Conservation (phyloP, 2,797 vertebrate genomes). For the Peromyscus melanophrys region DNA sequence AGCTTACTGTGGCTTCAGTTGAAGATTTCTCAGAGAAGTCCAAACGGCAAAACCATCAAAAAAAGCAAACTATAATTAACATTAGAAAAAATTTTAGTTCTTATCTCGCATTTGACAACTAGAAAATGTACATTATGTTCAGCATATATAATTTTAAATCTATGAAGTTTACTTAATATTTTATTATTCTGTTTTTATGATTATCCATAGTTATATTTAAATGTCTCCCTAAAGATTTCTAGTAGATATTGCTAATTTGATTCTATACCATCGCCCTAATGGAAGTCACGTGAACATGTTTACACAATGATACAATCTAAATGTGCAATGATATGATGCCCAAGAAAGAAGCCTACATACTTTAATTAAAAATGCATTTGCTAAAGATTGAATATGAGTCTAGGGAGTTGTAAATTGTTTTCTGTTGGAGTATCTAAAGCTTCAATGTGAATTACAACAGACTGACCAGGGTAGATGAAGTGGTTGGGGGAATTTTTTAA, state of each 20-base stretch:
- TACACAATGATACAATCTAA: not conserved
- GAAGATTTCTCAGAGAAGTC: not conserved
- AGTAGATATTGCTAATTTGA: not conserved
- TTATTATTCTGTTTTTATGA: not conserved
- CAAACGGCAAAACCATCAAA: constrained; percentile 30
- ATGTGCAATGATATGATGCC: not conserved
- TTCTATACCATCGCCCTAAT: not conserved
- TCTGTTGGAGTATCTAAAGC: not conserved
- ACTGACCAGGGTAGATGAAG: not conserved
- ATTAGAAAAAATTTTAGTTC: not conserved
- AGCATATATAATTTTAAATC: not conserved
- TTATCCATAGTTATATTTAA: constrained; percentile 21
- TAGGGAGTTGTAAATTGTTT: not conserved
- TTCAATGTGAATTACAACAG: not conserved
- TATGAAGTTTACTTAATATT: constrained; percentile 17
- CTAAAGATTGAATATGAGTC: not conserved
- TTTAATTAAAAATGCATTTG: not conserved
- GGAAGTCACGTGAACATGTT: not conserved
- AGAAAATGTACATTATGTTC: not conserved
- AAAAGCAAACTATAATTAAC: constrained; percentile 27
- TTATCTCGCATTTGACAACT: constrained; percentile 45
- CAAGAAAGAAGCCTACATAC: not conserved
- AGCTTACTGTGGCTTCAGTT: not conserved
- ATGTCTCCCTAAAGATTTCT: constrained; percentile 17
- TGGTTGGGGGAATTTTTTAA: not conserved